A percentile compares a stretch with the other conserved stretches of the same genome.
Evolutionary conservation across 2,797 vertebrate genomes (phyloP).

Genomic region (Acanthopagrus latus): DNA sequence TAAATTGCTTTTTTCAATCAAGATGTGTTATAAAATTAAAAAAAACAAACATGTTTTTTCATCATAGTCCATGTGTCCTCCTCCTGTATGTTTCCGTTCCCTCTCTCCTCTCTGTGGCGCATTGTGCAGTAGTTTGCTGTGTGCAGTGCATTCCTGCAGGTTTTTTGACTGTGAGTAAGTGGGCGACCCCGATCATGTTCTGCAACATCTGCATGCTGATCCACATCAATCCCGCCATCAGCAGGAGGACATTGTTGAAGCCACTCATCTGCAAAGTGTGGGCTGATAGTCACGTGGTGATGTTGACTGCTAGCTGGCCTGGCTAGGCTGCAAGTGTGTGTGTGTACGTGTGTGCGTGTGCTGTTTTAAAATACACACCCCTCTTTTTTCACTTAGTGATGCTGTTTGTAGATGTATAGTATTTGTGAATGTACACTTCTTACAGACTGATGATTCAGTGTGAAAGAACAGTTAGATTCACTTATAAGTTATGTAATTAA

Average conservation of each 20-base stretch:
- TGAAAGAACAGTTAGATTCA: not conserved
- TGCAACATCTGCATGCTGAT: conserved; percentile 78
- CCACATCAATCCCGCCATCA: conserved; percentile 56
- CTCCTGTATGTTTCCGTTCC: conserved; percentile 16
- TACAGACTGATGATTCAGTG: not conserved
- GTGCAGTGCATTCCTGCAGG: conserved; percentile 67
- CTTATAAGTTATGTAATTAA: not conserved
- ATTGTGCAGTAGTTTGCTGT: conserved; percentile 74
- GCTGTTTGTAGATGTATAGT: conserved; percentile 33
- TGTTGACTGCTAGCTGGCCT: conserved; percentile 61
- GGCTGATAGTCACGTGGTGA: conserved; percentile 65
- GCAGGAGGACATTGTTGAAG: conserved; percentile 61
- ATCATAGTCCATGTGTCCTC: not conserved
- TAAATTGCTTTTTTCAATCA: not conserved
- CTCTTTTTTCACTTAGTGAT: not conserved
- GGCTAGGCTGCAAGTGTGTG: conserved; percentile 64
- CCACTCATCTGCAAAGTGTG: conserved; percentile 65
- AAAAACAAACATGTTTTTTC: not conserved
- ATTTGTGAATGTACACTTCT: conserved; percentile 37
- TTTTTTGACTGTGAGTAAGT: conserved; percentile 64
- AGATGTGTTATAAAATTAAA: not conserved
- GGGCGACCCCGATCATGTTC: conserved; percentile 64
- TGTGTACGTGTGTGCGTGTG: conserved; percentile 51
- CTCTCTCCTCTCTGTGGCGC: conserved; percentile 59
- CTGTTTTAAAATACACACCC: conserved; percentile 44